phyloP scores from a whole-genome alignment of 1,140 invertebrate species.

The Lethocerus indicus region DNA sequence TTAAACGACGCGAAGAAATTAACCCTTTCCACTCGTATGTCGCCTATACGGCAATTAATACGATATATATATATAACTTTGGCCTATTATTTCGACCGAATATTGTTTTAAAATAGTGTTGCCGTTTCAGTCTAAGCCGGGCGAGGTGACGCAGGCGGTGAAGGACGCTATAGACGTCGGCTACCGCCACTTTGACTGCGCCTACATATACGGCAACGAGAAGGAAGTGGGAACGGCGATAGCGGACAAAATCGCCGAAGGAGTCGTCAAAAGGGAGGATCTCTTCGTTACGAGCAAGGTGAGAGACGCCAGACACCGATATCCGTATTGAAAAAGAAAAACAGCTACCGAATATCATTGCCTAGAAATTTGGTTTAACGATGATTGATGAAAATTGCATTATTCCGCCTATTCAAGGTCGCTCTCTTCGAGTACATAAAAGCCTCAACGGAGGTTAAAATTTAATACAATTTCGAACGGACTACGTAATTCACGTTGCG shows the following conservation, averaged over 20 bases:
- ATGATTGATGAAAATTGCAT: neutral
- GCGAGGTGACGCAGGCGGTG: slow-evolving; percentile 35
- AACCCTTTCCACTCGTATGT: no score
- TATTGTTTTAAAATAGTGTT: neutral
- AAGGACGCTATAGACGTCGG: slow-evolving; percentile 53
- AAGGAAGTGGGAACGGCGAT: slow-evolving; percentile 64
- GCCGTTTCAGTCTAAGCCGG: slow-evolving; percentile 28
- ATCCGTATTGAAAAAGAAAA: no score
- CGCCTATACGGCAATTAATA: no score
- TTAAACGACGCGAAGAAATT: no score
- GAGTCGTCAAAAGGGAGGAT: slow-evolving; percentile 51
- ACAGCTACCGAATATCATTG: neutral
- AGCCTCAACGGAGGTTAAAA: no score
- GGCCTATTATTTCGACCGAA: neutral
- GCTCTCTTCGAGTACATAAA: no score
- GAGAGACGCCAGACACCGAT: slow-evolving; percentile 22
- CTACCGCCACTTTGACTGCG: slow-evolving; percentile 72
- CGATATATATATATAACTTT: no score
- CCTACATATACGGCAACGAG: slow-evolving; percentile 67
- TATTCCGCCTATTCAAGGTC: no score
- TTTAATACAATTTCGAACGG: no score
- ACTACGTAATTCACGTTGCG: no score
- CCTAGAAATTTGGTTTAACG: neutral
- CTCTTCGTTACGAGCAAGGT: slow-evolving; percentile 52
- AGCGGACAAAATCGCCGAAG: slow-evolving; percentile 48